Conservation (phyloP, 2,888 invertebrate genomes). For the Atherix ibis region DNA sequence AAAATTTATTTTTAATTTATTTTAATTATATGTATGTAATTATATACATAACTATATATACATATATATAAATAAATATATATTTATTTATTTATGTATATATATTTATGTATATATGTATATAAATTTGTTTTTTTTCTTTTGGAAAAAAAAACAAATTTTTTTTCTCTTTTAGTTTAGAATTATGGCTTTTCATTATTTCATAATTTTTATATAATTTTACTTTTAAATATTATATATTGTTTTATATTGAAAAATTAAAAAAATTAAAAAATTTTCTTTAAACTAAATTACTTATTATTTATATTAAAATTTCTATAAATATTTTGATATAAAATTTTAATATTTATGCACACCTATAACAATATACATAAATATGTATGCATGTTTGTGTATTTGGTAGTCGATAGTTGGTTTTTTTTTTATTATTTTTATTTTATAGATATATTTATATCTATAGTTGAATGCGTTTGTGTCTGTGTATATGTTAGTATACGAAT, state of each 20-base stretch:
- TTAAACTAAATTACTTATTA: conserved; percentile 6
- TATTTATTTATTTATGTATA: too few species aligned
- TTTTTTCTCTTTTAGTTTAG: conserved; percentile 15
- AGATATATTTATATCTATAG: conserved; percentile 5
- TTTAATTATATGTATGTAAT: conserved; percentile 6
- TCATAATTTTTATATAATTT: conserved; percentile 6
- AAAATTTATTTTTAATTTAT: too few species aligned
- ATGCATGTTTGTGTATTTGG: too few species aligned
- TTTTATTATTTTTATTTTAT: conserved; percentile 7
- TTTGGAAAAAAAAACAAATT: conserved; percentile 13
- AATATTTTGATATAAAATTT: conserved; percentile 6
- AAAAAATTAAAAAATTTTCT: conserved; percentile 2
- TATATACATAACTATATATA: too few species aligned
- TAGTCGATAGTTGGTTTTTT: too few species aligned
- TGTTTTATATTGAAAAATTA: conserved; percentile 1
- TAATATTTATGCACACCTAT: too few species aligned
- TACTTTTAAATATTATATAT: background rate
- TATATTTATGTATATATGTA: conserved; percentile 9
- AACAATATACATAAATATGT: conserved; percentile 7
- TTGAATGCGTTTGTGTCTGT: too few species aligned
- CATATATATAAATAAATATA: too few species aligned
- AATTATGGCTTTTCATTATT: conserved; percentile 16
- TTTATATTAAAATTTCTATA: conserved; percentile 11
- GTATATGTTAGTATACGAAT: too few species aligned
- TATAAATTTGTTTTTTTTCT: conserved; percentile 9